Base-by-base conservation (phyloP, 1,140 invertebrate species). In the Drosophila virilis region DNA sequence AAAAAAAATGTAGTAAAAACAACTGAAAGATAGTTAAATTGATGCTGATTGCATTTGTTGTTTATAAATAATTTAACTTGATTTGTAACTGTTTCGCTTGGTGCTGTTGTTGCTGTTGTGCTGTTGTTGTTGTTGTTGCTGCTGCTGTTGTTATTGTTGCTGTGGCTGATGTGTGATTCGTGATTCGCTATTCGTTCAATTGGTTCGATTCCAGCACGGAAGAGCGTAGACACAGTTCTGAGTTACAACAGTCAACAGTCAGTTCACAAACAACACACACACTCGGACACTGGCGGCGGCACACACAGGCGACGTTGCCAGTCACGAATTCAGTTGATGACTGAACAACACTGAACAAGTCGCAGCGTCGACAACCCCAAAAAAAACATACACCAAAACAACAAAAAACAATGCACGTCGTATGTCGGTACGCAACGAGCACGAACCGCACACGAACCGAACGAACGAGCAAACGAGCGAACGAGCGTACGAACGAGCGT, bases 261-360 rank as follows among this genome's bases (percentile, higher is more conserved):
- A 62, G 61, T 67, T 45, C 78, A 78, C 76, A 70, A 61, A 77
- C 78, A 78, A 76, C 80, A 72, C 60, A 75, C 73, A 66, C 69
- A 54, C 52, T 43, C 59, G 55, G 74, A 67, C 43, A 73, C 75
- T 74, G 76, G 77, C 72, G 65, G 72, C 68, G 65, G 75, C 68
- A 77, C 70, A 70, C 81, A 76, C 60, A 78, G 77, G 77, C 88
- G 91, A 91, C 86, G 91, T 92, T 88, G 82, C 84, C 91, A 91
- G 91, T 91, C 91, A 92, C 86, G 91, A 91, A 91, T 91, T 89
- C 91, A 89, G 90, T 90, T 91, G 83, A 89, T 86, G 90, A 91
- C 90, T 91, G 88, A 92, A 91, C 75, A 90, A 77, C 85, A 81
- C 64, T 83, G 85, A 86, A 77, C 74, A 64, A 75, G 76, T 86